A percentile compares a stretch with the other conserved stretches of the same genome.
phyloP scores from a whole-genome alignment of 2,113 vertebrate genomes.

The Triplophysa dalaica region DNA sequence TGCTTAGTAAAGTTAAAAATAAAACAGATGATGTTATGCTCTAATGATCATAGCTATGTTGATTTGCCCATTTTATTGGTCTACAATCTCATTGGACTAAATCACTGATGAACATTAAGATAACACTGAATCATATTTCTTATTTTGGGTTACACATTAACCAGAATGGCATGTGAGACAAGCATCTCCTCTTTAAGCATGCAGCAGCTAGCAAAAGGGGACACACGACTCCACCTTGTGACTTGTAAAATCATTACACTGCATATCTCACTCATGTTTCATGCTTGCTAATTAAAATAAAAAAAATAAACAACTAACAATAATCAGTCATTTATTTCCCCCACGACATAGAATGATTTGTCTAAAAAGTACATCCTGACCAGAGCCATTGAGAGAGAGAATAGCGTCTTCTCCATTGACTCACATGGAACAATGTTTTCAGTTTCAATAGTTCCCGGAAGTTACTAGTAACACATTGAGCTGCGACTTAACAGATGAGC shows the following conservation, averaged over 20 bases:
- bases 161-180: too few species aligned
- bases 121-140: neutral
- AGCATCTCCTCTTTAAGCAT: neutral
- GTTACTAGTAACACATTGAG: too few species aligned
- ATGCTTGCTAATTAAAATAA: too few species aligned
- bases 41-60: neutral
- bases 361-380: too few species aligned
- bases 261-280: neutral
- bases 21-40: neutral
- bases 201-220: too few species aligned
- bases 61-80: neutral
- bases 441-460: too few species aligned
- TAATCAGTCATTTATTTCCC: too few species aligned
- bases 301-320: too few species aligned
- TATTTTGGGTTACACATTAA: neutral
- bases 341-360: neutral
- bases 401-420: too few species aligned
- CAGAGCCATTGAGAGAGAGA: too few species aligned
- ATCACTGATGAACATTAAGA: neutral
- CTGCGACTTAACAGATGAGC: too few species aligned
- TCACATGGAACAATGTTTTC: too few species aligned
- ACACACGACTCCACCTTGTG: neutral
- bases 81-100: neutral
- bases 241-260: neutral
- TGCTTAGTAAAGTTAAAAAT: neutral